Evolutionary conservation across 2,888 invertebrate genomes (phyloP), one percentile per base, ranked within the genome.

Genomic region (Hydrotaea diabolus): DNA sequence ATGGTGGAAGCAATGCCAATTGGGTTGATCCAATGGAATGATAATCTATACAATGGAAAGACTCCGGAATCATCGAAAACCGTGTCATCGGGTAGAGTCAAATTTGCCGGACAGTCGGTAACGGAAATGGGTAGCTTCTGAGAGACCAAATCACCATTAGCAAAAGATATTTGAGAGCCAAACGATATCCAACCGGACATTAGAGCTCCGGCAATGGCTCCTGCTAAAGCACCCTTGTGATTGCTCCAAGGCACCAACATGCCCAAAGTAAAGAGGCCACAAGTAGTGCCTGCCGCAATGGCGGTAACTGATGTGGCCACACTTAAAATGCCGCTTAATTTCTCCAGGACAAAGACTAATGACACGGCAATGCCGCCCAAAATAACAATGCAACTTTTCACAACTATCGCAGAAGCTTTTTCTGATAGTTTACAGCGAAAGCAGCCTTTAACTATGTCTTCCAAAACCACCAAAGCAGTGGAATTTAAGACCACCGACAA

Each of bases 401-500:
- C 96, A 71, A 96, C 92, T 81, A 95, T 91, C 0, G 94, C 94
- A 13, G 95, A 95, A 0, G 92, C 92, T 75, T 94, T 93, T 62
- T 95, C 95, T 82, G 94, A 94, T 53, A 95, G 93, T 62, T 94
- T 93, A 66, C 95, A 90, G 83, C 94, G 93, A 88, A 95, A 93
- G 91, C 95, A 95, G 55, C 96, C 95, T 88, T 95, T 95, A 85
- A 97, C 93, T 75, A 97, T 94, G 90, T 98, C 98, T 91, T 97
- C 96, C 21, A 97, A 93, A 1, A 96, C 94, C 0, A 98, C 97
- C 74, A 97, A 95, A 0, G 98, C 95, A 53, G 97, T 95, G 0
- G 97, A 97, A 91, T 98, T 98, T 49, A 98, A 93, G 0, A 97
- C 97, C 0, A 97, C 97, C 0, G 98, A 97, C 46, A 98, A 93